phyloP scores from a whole-genome alignment of 2,888 invertebrate species.

The Thymelicus sylvestris region DNA sequence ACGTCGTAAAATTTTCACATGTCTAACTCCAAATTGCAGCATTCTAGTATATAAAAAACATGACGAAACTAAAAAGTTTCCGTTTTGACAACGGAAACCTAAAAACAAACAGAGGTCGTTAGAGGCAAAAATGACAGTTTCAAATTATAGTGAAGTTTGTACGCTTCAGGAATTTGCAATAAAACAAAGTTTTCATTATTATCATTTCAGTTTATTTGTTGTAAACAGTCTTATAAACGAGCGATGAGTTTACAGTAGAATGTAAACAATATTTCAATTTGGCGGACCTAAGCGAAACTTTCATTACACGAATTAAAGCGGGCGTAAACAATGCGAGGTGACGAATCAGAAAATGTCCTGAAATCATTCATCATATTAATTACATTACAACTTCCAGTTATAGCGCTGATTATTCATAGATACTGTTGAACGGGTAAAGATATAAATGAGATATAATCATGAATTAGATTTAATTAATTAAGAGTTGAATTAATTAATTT shows the following conservation, averaged over 20 bases:
- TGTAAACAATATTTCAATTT: conserved; percentile 76
- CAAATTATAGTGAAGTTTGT: no score
- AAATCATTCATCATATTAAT: no score
- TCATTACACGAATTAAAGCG: conserved; percentile 64
- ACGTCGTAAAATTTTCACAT: no score
- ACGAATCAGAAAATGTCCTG: not conserved
- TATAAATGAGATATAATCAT: no score
- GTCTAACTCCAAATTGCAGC: no score
- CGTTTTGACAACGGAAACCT: no score
- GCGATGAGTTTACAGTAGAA: conserved; percentile 71
- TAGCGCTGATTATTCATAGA: not conserved
- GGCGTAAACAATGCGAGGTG: conserved; percentile 30
- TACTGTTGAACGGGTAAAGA: not conserved
- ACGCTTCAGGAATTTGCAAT: conserved; percentile 14
- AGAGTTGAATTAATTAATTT: no score
- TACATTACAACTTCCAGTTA: not conserved
- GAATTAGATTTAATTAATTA: no score
- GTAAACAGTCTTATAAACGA: conserved; percentile 83
- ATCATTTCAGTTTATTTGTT: conserved; percentile 71
- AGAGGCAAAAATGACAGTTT: no score
- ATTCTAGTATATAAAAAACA: no score
- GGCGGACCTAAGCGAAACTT: conserved; percentile 78
- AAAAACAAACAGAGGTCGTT: no score
- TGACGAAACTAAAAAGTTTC: no score
- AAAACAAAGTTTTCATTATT: conserved; percentile 43